Evolutionary conservation across 2,797 vertebrate species (phyloP).

Genomic region (Pyrocephalus nanus): DNA sequence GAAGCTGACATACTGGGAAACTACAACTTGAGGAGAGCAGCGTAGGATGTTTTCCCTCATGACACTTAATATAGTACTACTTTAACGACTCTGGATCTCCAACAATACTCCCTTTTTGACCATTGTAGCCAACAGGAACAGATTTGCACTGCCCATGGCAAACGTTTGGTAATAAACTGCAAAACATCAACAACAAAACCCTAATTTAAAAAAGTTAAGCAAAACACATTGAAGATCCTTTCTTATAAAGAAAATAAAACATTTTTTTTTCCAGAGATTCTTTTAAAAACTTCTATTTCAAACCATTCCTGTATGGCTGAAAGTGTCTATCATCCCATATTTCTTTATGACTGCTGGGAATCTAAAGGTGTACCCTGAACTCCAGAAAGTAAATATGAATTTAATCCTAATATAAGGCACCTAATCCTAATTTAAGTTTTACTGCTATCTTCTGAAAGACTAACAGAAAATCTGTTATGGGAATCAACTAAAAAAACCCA

Average conservation of each 20-base stretch:
- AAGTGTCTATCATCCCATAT: not conserved
- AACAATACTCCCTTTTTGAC: not conserved
- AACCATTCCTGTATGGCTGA: not conserved
- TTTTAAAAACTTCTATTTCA: not conserved
- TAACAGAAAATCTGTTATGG: not conserved
- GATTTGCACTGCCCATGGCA: not conserved
- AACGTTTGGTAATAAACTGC: not conserved
- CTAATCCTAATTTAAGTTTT: not conserved
- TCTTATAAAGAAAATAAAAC: not conserved
- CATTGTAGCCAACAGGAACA: not conserved
- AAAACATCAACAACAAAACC: fast-evolving
- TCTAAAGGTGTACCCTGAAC: not conserved
- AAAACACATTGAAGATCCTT: not conserved
- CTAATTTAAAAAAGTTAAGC: not conserved
- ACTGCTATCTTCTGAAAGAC: not conserved
- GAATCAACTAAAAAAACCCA: not conserved
- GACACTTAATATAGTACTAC: not conserved
- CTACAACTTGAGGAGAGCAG: not conserved
- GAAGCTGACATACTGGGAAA: not conserved
- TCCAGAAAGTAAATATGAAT: not conserved
- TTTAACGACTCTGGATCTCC: not conserved
- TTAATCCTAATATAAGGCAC: not conserved
- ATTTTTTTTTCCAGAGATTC: not conserved
- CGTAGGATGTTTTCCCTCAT: not conserved
- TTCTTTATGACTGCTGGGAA: not conserved